phyloP scores from a whole-genome alignment of 2,888 invertebrate species.

The Caenorhabditis drosophilae region DNA sequence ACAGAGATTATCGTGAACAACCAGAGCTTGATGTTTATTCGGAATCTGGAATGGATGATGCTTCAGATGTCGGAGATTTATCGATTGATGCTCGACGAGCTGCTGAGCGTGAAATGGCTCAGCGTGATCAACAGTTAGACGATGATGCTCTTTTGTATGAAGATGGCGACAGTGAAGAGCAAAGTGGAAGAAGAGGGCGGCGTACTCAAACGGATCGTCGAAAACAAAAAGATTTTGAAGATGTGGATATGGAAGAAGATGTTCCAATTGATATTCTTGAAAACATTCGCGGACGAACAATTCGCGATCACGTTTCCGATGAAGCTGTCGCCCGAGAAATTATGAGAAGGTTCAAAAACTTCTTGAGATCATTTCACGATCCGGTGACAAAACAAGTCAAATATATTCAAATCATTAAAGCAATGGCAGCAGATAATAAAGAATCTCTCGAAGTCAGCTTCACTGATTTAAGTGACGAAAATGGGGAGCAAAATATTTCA shows the following conservation, averaged over 20 bases:
- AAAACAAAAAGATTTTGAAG: slow-evolving; percentile 20
- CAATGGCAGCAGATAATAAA: slow-evolving; percentile 73
- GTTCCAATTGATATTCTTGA: slow-evolving; percentile 88
- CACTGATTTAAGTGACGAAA: slow-evolving; percentile 81
- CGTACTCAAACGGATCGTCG: slow-evolving; percentile 31
- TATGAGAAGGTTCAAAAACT: slow-evolving; percentile 77
- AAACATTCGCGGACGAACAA: slow-evolving; percentile 92
- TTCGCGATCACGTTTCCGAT: slow-evolving; percentile 95
- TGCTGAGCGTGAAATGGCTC: slow-evolving; percentile 87
- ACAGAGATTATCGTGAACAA: slow-evolving; percentile 95
- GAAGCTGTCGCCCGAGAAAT: slow-evolving; percentile 93
- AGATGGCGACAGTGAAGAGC: slow-evolving; percentile 51
- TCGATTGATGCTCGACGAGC: slow-evolving; percentile 84
- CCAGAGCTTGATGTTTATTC: slow-evolving; percentile 93
- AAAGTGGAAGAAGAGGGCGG: slow-evolving; percentile 14
- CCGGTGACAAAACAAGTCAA: slow-evolving; percentile 47
- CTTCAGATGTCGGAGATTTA: slow-evolving; percentile 81
- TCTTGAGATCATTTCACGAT: slow-evolving; percentile 58
- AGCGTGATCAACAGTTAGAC: slow-evolving; percentile 79
- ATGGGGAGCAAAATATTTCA: slow-evolving; percentile 87
- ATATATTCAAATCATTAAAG: slow-evolving; percentile 60
- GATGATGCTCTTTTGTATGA: slow-evolving; percentile 64
- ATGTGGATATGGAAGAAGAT: slow-evolving; percentile 72
- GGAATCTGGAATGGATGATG: slow-evolving; percentile 81
- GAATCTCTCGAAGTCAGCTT: slow-evolving; percentile 86